A percentile compares a stretch with the other conserved stretches of the same genome.
Conservation (phyloP, 1,140 invertebrate species). For the Apis mellifera region Amel_HAv3.1 CM009931.2:23960501-23961000, state of each 20-base stretch:
- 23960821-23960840: constrained; percentile 42
- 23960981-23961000: not conserved
- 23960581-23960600: constrained; percentile 41
- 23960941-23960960: not conserved
- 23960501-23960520: not conserved
- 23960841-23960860: constrained; percentile 61
- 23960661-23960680: no score
- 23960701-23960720: not conserved
- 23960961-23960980: constrained; percentile 10
- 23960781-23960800: constrained; percentile 35
- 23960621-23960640: not conserved
- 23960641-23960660: not conserved
- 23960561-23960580: constrained; percentile 44
- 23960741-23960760: not conserved
- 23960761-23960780: constrained; percentile 59
- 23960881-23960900: constrained; percentile 36
- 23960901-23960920: not conserved
- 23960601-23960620: constrained; percentile 26
- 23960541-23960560: constrained; percentile 45
- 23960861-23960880: constrained; percentile 47
- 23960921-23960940: constrained; percentile 13
- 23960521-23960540: constrained; percentile 27
- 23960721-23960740: constrained; percentile 49
- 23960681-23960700: no score
- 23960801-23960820: constrained; percentile 49